Evolutionary conservation across 2,888 invertebrate species (phyloP).

Genomic region (Campoplex nolae): DNA sequence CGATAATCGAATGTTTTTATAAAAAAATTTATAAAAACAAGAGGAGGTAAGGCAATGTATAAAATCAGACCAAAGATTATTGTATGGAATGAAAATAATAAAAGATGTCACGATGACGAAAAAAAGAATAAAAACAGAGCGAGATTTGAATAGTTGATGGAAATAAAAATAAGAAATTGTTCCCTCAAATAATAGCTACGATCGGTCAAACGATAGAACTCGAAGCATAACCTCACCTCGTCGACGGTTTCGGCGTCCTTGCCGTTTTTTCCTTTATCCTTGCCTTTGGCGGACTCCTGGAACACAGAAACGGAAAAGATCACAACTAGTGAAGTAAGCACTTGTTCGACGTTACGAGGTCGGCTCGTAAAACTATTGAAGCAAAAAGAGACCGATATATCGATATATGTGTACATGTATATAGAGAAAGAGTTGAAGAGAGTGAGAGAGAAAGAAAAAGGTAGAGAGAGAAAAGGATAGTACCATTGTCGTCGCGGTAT

Average conservation of each 20-base stretch:
- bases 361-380: slow-evolving; percentile 50
- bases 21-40: neutral
- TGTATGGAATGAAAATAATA: neutral
- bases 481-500: slow-evolving; percentile 76
- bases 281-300: slow-evolving; percentile 83
- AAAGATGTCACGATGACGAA: neutral
- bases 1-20: neutral
- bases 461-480: slow-evolving; percentile 65
- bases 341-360: slow-evolving; percentile 24
- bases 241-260: slow-evolving; percentile 82
- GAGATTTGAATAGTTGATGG: slow-evolving; percentile 16
- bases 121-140: neutral
- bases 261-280: slow-evolving; percentile 84
- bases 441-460: slow-evolving; percentile 63
- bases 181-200: neutral
- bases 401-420: slow-evolving; percentile 33
- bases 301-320: slow-evolving; percentile 72
- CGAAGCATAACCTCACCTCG: slow-evolving; percentile 83
- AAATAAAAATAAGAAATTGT: neutral
- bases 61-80: neutral
- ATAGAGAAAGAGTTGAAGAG: slow-evolving; percentile 47
- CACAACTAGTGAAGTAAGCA: slow-evolving; percentile 31
- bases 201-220: slow-evolving; percentile 51
- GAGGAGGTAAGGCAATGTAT: neutral
- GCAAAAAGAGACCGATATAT: slow-evolving; percentile 42